phyloP scores from a whole-genome alignment of 2,888 invertebrate species.

The Germaria angustata region DNA sequence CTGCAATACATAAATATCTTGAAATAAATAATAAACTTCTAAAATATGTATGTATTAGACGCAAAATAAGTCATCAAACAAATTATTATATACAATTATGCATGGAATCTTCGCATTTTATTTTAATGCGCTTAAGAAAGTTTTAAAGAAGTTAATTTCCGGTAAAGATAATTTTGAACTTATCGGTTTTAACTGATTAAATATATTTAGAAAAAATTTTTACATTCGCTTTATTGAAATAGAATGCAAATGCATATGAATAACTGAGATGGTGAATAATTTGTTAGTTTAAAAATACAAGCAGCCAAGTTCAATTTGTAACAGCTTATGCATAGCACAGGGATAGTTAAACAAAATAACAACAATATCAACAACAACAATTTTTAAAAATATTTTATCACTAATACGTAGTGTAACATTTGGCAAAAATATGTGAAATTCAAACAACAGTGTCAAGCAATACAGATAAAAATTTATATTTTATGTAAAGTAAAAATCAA shows the following conservation, averaged over 20 bases:
- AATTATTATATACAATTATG: background rate
- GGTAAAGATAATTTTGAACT: background rate
- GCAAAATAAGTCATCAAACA: background rate
- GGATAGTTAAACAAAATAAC: background rate
- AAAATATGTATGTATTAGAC: background rate
- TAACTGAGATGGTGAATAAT: background rate
- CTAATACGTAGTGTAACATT: slow-evolving; percentile 35
- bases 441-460: slow-evolving; percentile 8
- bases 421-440: slow-evolving; percentile 37
- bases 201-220: no score
- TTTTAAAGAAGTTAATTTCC: slow-evolving; percentile 1
- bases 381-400: slow-evolving; percentile 53
- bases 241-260: background rate
- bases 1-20: background rate
- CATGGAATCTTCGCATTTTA: background rate
- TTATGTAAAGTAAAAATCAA: no score
- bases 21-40: background rate
- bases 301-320: slow-evolving; percentile 37
- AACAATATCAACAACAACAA: slow-evolving; percentile 27
- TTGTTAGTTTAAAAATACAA: slow-evolving; percentile 4
- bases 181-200: background rate
- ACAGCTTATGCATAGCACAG: slow-evolving; percentile 8
- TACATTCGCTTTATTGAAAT: no score
- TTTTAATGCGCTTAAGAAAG: background rate
- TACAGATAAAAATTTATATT: no score